Evolutionary conservation across 2,888 invertebrate species (phyloP).

Genomic region (Andrena flavipes): DNA sequence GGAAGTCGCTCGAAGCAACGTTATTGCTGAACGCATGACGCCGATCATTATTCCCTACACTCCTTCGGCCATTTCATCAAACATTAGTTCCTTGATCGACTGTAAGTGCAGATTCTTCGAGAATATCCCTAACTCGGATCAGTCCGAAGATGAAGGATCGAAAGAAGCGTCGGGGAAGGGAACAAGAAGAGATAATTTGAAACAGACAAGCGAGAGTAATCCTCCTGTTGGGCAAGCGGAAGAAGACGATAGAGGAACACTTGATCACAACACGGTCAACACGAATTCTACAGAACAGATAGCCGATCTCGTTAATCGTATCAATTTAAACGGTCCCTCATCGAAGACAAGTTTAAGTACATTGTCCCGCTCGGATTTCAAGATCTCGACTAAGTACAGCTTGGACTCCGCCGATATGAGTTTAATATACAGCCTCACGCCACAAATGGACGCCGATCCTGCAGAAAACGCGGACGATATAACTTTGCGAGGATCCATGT

Average conservation of each 20-base stretch:
- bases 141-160: neutral
- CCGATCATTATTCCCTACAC: constrained; percentile 63
- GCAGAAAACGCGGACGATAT: constrained; percentile 26
- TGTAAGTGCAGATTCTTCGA: neutral
- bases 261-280: neutral
- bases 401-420: constrained; percentile 76
- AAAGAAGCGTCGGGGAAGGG: neutral
- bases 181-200: neutral
- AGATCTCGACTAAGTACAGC: constrained; percentile 77
- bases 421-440: constrained; percentile 79
- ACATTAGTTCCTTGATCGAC: neutral
- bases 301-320: constrained; percentile 72
- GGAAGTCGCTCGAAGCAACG: constrained; percentile 71
- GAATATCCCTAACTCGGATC: neutral
- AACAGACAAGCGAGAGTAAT: neutral
- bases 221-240: neutral
- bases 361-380: constrained; percentile 63
- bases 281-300: neutral
- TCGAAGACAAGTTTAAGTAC: constrained; percentile 62
- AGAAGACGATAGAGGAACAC: neutral
- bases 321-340: constrained; percentile 72
- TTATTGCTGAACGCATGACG: constrained; percentile 73
- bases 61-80: neutral
- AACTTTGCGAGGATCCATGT: constrained; percentile 28
- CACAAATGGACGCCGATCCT: constrained; percentile 56